phyloP scores from a whole-genome alignment of 2,888 invertebrate species.

The Ctena decussata region DNA sequence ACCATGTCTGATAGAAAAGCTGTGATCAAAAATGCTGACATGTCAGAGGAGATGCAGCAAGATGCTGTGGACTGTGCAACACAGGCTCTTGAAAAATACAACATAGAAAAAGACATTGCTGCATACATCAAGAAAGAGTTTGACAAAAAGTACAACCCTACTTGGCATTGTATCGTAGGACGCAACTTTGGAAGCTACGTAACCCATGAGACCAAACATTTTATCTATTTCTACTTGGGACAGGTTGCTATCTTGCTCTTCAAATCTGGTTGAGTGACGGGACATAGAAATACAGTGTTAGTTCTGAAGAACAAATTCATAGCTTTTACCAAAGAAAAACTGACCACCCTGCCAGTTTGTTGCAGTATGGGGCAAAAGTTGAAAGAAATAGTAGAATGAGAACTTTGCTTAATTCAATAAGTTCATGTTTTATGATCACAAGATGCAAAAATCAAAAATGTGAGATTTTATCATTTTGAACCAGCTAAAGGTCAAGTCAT shows the following conservation, averaged over 20 bases:
- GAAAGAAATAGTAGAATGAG: no score
- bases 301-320: no score
- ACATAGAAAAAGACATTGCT: slow-evolving; percentile 99
- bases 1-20: slow-evolving; percentile 90
- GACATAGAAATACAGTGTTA: no score
- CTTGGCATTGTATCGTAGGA: slow-evolving; percentile 99
- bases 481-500: no score
- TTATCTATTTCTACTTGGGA: slow-evolving; percentile 99
- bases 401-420: no score
- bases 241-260: slow-evolving; percentile 99
- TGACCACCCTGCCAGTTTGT: no score
- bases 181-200: slow-evolving; percentile 97
- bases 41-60: slow-evolving; percentile 99
- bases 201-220: slow-evolving; percentile 96
- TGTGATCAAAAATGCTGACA: slow-evolving; percentile 99
- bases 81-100: slow-evolving; percentile 99
- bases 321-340: no score
- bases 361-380: no score
- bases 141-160: slow-evolving; percentile 99
- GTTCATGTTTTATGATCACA: no score
- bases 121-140: slow-evolving; percentile 99
- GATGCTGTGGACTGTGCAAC: slow-evolving; percentile 99
- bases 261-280: slow-evolving; percentile 94
- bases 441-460: no score
- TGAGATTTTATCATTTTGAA: no score